These are phyloP conservation scores for Emydocephalus ijimae DNA, from an alignment of 2,113 vertebrate species.

Conservation along the genomic window DNA sequence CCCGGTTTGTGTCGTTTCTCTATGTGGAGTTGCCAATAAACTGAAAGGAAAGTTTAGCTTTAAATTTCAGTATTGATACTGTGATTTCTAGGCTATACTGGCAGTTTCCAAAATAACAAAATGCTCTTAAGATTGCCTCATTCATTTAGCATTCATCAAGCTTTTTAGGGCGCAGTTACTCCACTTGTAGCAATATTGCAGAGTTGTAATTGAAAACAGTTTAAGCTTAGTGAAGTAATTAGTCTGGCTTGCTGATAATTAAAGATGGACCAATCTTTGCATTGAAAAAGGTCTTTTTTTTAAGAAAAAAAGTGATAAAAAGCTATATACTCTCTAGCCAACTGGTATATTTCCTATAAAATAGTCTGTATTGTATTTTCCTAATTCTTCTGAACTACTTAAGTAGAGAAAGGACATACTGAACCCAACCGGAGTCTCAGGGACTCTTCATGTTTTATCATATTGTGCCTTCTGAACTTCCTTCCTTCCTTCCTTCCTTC, in stretches of 20 bases:
- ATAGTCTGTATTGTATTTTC: conserved; percentile 99
- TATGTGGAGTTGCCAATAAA: conserved; percentile 63
- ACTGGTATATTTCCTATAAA: conserved; percentile 88
- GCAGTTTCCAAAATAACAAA: conserved; percentile 67
- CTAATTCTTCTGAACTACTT: conserved; percentile 86
- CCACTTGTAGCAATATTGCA: conserved; percentile 72
- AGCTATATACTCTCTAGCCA: conserved; percentile 72
- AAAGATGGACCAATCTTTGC: conserved; percentile 69
- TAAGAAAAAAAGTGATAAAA: conserved; percentile 41
- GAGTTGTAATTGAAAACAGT: conserved; percentile 68
- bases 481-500: conserved; percentile 60
- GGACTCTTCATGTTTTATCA: conserved; percentile 80
- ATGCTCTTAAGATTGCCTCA: conserved; percentile 70
- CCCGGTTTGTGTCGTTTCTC: conserved; percentile 47
- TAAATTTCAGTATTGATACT: conserved; percentile 65
- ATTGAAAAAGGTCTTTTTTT: conserved; percentile 72
- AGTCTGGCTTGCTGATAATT: conserved; percentile 74
- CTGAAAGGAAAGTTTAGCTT: conserved; percentile 70
- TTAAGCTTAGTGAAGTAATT: conserved; percentile 74
- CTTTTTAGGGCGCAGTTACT: conserved; percentile 69
- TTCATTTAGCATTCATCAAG: conserved; percentile 70
- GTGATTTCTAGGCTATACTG: conserved; percentile 67
- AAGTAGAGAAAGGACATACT: conserved; percentile 75
- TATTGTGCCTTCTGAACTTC: conserved; percentile 88
- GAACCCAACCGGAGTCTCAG: conserved; percentile 76